A percentile compares a stretch with the other conserved stretches of the same genome.
Conservation (phyloP, 2,113 vertebrate genomes). For the Corynorhinus townsendii region DNA sequence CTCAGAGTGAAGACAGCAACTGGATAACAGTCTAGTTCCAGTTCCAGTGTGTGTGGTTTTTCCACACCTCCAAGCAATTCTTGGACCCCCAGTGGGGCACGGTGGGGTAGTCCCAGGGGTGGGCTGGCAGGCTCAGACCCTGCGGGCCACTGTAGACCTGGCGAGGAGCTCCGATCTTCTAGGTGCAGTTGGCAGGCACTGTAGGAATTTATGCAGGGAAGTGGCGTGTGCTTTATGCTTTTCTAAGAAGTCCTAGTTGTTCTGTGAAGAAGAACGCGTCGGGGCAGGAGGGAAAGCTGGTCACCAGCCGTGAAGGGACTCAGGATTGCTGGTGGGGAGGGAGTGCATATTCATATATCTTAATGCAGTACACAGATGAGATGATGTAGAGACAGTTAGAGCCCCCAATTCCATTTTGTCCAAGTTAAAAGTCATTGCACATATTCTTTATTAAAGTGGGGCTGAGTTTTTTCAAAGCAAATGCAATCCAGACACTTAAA, state of each 20-base stretch:
- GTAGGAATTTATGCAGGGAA: not conserved
- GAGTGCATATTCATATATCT: not conserved
- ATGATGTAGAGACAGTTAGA: not conserved
- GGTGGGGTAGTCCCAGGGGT: fast-evolving
- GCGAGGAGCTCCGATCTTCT: fast-evolving
- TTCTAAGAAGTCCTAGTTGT: not conserved
- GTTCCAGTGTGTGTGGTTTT: not conserved
- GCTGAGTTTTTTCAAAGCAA: not conserved
- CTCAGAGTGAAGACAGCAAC: not conserved
- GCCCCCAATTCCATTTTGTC: not conserved
- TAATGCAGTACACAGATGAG: not conserved
- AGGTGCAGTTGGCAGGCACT: fast-evolving
- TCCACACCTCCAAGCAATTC: not conserved
- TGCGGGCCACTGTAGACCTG: fast-evolving
- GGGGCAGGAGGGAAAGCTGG: not conserved
- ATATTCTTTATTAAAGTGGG: not conserved
- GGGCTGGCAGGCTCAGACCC: not conserved
- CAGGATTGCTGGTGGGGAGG: not conserved
- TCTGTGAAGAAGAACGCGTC: not conserved
- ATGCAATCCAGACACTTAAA: not conserved
- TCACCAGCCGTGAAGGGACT: too few species aligned
- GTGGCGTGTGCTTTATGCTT: not conserved
- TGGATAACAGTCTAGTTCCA: not conserved
- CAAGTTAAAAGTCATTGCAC: not conserved
- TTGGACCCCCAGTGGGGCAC: not conserved